Evolutionary conservation across 2,888 invertebrate genomes (phyloP).

Genomic region (Opisthograptis luteolata): DNA sequence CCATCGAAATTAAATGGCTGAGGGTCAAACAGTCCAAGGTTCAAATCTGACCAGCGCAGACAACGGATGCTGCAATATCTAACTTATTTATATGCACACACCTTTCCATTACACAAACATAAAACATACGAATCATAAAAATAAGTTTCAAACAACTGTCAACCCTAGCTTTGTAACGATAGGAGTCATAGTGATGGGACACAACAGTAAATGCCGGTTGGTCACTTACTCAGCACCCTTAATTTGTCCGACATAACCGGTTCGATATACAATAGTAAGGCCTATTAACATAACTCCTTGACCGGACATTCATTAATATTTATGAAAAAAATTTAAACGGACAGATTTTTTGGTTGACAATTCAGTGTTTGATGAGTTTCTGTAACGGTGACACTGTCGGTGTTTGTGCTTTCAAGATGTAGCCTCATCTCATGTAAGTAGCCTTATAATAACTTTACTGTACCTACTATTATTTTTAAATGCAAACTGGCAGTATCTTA

Average conservation of each 20-base stretch:
- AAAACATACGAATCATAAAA: slow-evolving; percentile 10
- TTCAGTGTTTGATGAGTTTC: slow-evolving; percentile 36
- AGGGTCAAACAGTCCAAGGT: slow-evolving; percentile 73
- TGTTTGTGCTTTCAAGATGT: slow-evolving; percentile 5
- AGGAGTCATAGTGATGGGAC: slow-evolving; percentile 20
- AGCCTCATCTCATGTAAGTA: slow-evolving; percentile 5
- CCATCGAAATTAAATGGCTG: slow-evolving; percentile 56
- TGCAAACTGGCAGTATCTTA: too few species aligned
- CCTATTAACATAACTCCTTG: slow-evolving; percentile 83
- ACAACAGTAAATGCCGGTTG: slow-evolving; percentile 13
- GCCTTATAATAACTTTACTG: not conserved
- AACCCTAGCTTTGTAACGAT: slow-evolving; percentile 38
- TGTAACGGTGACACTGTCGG: slow-evolving; percentile 29
- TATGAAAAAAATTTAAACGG: slow-evolving; percentile 43
- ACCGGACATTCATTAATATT: slow-evolving; percentile 81
- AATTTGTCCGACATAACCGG: slow-evolving; percentile 75
- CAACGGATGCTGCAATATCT: slow-evolving; percentile 72
- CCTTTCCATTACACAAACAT: slow-evolving; percentile 57
- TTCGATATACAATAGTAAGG: slow-evolving; percentile 68
- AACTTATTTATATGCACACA: slow-evolving; percentile 80
- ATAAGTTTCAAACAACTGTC: slow-evolving; percentile 32
- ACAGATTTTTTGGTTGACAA: slow-evolving; percentile 24
- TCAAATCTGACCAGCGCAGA: slow-evolving; percentile 59
- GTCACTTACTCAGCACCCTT: slow-evolving; percentile 69
- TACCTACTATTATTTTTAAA: too few species aligned